Evolutionary conservation across 2,797 vertebrate genomes (phyloP), one percentile per base, ranked within the genome.

Genomic region (Halcyon badia): DNA sequence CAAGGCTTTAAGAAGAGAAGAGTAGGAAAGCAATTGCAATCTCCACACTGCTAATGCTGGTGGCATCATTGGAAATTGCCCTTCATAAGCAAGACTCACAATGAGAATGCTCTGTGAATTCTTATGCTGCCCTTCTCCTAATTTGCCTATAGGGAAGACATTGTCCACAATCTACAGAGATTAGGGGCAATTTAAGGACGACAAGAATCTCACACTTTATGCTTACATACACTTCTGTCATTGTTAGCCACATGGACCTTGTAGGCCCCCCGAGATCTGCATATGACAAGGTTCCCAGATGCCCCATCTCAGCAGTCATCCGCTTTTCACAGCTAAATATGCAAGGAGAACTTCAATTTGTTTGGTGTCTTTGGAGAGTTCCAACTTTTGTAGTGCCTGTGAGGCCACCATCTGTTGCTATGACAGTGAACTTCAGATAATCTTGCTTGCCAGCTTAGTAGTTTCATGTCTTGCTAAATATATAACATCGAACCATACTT

Each of bases 321-420:
- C 26, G 28, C 28, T 94, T 84, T 70, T 77, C 56, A 64, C 41
- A 87, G 60, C 17, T 92, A 39, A 80, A 73, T 73, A 24, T 37
- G 11, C 28, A 88, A 44, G n/a, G 20, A 94, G 17, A 16, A 85
- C 48, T 37, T 85, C 31, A 35, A 14, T 60, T 90, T 84, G 11
- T 35, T 76, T 48, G 30, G 22, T 60, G 33, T 14, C 35, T 95
- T 82, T 26, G 62, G 49, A 77, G 20, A 44, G 6, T 76, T 85
- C 35, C 51, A 77, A 39, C 14, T 85, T 90, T 3, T 42, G 25
- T 31, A 48, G 18, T 22, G 58, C 31, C 56, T 4, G 1, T 42
- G 66, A 80, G 44, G 44, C 49, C 71, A 79, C 20, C 28, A 6
- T 73, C 75, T 80, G 78, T 83, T 91, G 39, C 75, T 80, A 35